Evolutionary conservation across 2,113 vertebrate species (phyloP).

Genomic region (Tylochromis polylepis): DNA sequence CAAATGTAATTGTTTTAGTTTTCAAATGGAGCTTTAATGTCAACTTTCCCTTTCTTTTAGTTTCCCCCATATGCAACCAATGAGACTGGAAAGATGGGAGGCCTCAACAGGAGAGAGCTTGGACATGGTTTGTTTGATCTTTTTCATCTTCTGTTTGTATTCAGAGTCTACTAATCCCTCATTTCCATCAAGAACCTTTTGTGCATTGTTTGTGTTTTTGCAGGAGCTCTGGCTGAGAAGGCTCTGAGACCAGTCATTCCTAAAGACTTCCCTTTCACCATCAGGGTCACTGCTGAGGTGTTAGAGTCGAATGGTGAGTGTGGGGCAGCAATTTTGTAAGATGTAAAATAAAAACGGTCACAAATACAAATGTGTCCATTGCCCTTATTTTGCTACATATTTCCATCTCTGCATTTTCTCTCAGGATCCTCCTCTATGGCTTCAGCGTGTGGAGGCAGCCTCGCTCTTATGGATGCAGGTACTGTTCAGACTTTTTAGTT

Average conservation of each 20-base stretch:
- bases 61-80: slow-evolving; percentile 98
- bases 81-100: slow-evolving; percentile 86
- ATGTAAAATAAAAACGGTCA: not conserved
- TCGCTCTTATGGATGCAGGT: slow-evolving; percentile 98
- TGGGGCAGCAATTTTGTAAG: not conserved
- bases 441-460: slow-evolving; percentile 89
- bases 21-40: not conserved
- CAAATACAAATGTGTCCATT: not conserved
- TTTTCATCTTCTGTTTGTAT: not conserved
- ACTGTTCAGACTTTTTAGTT: slow-evolving; percentile 2
- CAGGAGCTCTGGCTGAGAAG: slow-evolving; percentile 94
- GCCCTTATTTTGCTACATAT: not conserved
- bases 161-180: not conserved
- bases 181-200: not conserved
- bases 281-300: slow-evolving; percentile 93
- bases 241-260: slow-evolving; percentile 89
- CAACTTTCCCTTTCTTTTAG: slow-evolving; percentile 56
- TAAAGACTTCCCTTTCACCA: slow-evolving; percentile 93
- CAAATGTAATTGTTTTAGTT: not conserved
- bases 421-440: slow-evolving; percentile 97
- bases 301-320: slow-evolving; percentile 94
- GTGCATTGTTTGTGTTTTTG: not conserved
- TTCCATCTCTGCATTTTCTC: not conserved
- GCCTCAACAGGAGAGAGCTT: slow-evolving; percentile 88
- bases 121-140: slow-evolving; percentile 84